A percentile compares a stretch with the other conserved stretches of the same genome.
Evolutionary conservation across 2,888 invertebrate species (phyloP).

Genomic region (Chironomus riparius): DNA sequence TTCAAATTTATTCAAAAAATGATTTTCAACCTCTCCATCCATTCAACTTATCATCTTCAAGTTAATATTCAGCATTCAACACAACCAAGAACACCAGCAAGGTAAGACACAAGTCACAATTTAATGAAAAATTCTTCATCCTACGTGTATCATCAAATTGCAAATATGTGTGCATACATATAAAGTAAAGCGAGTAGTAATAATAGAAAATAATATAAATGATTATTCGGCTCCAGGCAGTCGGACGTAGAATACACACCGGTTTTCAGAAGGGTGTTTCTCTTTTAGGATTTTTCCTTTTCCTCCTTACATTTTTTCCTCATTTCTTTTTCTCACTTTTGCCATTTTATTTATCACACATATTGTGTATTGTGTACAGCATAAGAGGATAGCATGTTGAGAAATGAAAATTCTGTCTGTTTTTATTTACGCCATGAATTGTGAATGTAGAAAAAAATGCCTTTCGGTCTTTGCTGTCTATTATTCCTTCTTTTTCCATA

Average conservation of each 20-base stretch:
- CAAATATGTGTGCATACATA: not conserved
- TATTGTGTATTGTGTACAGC: not conserved
- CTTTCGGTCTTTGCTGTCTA: not conserved
- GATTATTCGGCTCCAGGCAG: conserved; percentile 27
- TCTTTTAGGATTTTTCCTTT: not conserved
- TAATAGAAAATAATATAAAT: conserved; percentile 23
- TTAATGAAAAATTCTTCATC: no score
- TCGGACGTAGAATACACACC: conserved; percentile 19
- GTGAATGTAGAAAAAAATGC: not conserved
- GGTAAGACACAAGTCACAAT: no score
- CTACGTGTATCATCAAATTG: no score
- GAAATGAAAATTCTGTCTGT: conserved; percentile 22
- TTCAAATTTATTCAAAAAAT: no score
- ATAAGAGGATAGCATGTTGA: conserved; percentile 3
- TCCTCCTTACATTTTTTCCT: not conserved
- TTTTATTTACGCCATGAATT: conserved; percentile 11
- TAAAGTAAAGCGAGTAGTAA: conserved; percentile 5
- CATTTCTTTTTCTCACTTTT: not conserved
- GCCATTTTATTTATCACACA: no score
- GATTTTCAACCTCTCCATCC: no score
- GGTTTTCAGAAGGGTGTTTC: conserved; percentile 16
- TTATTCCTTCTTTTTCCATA: not conserved
- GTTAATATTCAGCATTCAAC: no score
- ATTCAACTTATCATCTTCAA: no score
- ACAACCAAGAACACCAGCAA: no score